Evolutionary conservation across 37 sponge, comb jelly and placozoan species (phyloP), one percentile per base, ranked within the genome.

Genomic region (Hormiphora californensis): DNA sequence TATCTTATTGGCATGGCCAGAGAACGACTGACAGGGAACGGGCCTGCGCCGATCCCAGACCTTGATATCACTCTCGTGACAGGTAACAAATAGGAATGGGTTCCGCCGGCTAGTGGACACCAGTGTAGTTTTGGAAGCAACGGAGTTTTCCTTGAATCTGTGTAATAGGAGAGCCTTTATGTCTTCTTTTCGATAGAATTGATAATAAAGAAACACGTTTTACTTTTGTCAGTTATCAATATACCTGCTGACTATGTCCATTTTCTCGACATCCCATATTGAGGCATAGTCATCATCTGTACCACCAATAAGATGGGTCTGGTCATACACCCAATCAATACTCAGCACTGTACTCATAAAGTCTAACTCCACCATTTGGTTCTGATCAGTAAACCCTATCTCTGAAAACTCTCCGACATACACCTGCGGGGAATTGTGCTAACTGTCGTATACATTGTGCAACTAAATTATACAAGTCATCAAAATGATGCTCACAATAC

Each of bases 61-160:
- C 81, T 73, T 73, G 41, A 73, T 73, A 36, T 73, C 81, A 8
- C 81, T 33, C 12, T 73, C 81, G 43, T 73, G 81, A 73, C 81
- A 73, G 7, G 81, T 73, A 11, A 46, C 81, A 33, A 73, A 73
- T n/a, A 73, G 12, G 23, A 43, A 43, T 22, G 40, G 43, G 25
- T 73, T 73, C 15, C 81, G 35, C 38, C 43, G 40, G 22, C 81
- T 73, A 43, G 43, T 73, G 23, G 81, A 43, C 8, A 73, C 81
- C 27, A 32, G 81, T n/a, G 35, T 73, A n/a, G 43, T 73, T 28
- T 73, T 73, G 8, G 81, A 73, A 4, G 81, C 81, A 73, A 46
- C 81, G n/a, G 81, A 73, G 44, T 73, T 73, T 3, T 46, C 81
- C 38, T 73, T 73, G 25, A 73, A 73, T 40, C 61, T 57, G 61